Evolutionary conservation across 2,113 vertebrate species (phyloP), one percentile per base, ranked within the genome.

Genomic region (Hemibates koningsi): DNA sequence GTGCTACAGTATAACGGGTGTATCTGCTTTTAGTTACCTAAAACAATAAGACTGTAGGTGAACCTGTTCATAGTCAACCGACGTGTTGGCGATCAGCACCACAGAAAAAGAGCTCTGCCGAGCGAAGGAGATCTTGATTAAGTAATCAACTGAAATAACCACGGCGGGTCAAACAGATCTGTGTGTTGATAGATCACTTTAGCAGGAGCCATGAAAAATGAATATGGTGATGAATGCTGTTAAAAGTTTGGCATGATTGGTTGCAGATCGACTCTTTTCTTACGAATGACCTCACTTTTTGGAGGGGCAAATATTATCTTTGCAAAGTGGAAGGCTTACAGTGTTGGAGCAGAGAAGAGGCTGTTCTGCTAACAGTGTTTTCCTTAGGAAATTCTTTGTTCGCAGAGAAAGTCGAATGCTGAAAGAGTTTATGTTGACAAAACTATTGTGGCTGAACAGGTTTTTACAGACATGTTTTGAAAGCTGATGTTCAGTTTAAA

Each of bases 141-240:
- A 93, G 89, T 83, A 92, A 95, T 93, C 89, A 91, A 92, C 89
- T 94, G 92, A 92, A 93, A 93, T 89, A 95, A 93, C 92, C 94
- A 80, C 7, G 8, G 24, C 63, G 54, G 53, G 84, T 86, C 68
- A 86, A 90, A 90, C 82, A 57, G 56, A 82, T 80, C 86, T 85
- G 53, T 50, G 76, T 78, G 94, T 43, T 94, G 93, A 95, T 85
- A 86, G 91, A 94, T 95, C 85, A 86, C 86, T 91, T 82, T 24
- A 83, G 87, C 16, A 17, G 83, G 84, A 8, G 88, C 86, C 86
- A 84, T 94, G 93, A 94, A 89, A 83, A 91, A 95, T 91, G 83
- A 80, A 86, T 14, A 71, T 4, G 6, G 54, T 90, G 93, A 94
- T 90, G 89, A 93, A 93, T 86, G 88, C 17, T 63, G 85, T 68